These are phyloP conservation scores for Sebastes trivittatus DNA, from an alignment of 2,797 vertebrate genomes.

Conservation along the genomic window DNA sequence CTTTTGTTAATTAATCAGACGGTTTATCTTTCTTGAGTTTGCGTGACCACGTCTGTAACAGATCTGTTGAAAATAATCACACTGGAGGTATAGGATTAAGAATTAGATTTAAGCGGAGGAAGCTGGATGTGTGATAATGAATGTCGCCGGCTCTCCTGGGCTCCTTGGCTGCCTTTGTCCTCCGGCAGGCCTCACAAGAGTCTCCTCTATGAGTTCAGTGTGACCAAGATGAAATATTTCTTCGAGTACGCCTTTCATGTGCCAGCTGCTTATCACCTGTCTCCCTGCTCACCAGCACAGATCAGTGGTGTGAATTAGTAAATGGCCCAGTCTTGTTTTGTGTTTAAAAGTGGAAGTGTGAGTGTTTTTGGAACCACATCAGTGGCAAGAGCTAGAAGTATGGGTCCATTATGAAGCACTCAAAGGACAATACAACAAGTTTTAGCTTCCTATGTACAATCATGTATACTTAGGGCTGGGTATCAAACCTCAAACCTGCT, in stretches of 20 bases:
- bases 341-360: constrained; percentile 18
- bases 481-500: not conserved
- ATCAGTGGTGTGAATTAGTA: constrained; percentile 57
- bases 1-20: constrained; percentile 84
- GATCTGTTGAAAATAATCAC: constrained; percentile 75
- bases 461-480: not conserved
- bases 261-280: constrained; percentile 35
- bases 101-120: constrained; percentile 71
- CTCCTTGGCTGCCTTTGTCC: constrained; percentile 57
- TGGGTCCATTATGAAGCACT: not conserved
- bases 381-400: not conserved
- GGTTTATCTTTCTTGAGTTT: constrained; percentile 78
- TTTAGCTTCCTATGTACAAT: not conserved
- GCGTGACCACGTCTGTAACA: constrained; percentile 60
- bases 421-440: not conserved
- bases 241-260: constrained; percentile 11
- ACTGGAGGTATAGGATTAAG: constrained; percentile 72
- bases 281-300: constrained; percentile 37
- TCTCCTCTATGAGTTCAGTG: constrained; percentile 26
- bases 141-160: constrained; percentile 54
- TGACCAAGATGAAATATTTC: constrained; percentile 39
- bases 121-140: constrained; percentile 71
- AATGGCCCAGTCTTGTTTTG: constrained; percentile 4
- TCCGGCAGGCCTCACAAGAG: constrained; percentile 33
- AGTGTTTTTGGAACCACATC: constrained; percentile 1